These are phyloP conservation scores for Cephalopachus bancanus DNA, from an alignment of 2,797 vertebrate species.

Conservation along the genomic window DNA sequence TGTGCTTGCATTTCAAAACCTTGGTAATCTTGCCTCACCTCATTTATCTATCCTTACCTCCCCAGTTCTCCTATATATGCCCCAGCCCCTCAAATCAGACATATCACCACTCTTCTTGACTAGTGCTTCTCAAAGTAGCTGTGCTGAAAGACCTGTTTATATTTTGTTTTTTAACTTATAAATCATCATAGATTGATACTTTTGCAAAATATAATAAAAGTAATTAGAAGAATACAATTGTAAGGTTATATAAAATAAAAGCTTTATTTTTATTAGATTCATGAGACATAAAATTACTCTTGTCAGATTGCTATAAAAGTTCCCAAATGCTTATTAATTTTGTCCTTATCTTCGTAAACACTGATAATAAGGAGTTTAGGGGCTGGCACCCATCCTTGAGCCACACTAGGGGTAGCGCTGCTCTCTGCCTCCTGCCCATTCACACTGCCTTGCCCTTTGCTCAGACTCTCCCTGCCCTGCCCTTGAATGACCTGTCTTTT, in stretches of 20 bases:
- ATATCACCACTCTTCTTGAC: not conserved
- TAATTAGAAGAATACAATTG: constrained; percentile 59
- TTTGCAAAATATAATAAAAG: constrained; percentile 61
- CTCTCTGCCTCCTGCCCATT: constrained; percentile 27
- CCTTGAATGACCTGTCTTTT: constrained; percentile 44
- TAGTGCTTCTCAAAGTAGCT: constrained; percentile 43
- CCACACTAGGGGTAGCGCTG: not conserved
- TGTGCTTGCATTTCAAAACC: constrained; percentile 64
- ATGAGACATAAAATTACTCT: constrained; percentile 7
- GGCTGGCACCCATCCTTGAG: not conserved
- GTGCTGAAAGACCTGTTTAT: constrained; percentile 20
- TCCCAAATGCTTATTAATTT: constrained; percentile 59
- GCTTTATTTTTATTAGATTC: constrained; percentile 50
- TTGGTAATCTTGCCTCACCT: constrained; percentile 31
- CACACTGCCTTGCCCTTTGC: constrained; percentile 12
- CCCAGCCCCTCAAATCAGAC: not conserved
- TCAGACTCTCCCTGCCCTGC: not conserved
- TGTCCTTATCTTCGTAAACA: constrained; percentile 10
- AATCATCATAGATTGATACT: constrained; percentile 7
- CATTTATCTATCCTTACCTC: constrained; percentile 35
- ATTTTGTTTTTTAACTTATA: constrained; percentile 46
- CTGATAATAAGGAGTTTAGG: constrained; percentile 5
- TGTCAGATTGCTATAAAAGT: constrained; percentile 41
- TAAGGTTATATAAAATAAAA: constrained; percentile 47
- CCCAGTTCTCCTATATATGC: not conserved